Conservation (phyloP, 2,113 vertebrate genomes). For the Brienomyrus longianalis region DNA sequence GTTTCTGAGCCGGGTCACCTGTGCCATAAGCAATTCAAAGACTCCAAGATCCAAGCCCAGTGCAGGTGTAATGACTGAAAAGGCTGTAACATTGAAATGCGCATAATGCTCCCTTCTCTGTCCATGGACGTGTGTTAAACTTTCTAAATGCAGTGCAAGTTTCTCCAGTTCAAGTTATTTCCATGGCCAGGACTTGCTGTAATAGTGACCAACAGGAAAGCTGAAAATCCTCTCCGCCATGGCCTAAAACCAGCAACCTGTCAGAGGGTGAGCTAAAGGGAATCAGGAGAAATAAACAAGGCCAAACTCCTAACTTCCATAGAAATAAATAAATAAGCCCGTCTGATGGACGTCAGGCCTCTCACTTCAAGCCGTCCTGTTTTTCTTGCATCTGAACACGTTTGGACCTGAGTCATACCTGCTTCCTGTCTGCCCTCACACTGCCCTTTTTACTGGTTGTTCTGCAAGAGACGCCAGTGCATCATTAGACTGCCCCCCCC, state of each 20-base stretch:
- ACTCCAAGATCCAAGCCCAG: not conserved
- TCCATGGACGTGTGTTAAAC: not conserved
- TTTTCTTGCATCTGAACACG: conserved; percentile 26
- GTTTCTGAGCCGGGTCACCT: not conserved
- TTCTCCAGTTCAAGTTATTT: not conserved
- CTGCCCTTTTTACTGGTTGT: conserved; percentile 19
- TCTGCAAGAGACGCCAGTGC: not conserved
- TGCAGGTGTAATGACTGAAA: not conserved
- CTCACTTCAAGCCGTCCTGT: conserved; percentile 27
- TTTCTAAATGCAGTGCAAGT: not conserved
- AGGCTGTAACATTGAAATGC: not conserved
- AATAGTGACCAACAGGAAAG: not conserved
- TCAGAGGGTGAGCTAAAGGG: conserved; percentile 13
- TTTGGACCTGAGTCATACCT: conserved; percentile 45
- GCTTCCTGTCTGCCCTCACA: conserved; percentile 34
- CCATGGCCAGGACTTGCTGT: not conserved
- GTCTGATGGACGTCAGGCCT: conserved; percentile 40
- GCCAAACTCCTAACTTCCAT: conserved; percentile 23
- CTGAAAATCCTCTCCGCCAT: not conserved
- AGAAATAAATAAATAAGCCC: conserved; percentile 41
- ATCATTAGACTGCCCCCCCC: not conserved
- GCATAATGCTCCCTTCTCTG: not conserved
- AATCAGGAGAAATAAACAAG: conserved; percentile 21
- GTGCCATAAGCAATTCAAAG: not conserved
- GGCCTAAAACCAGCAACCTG: conserved; percentile 2